Conservation (phyloP, 2,797 vertebrate genomes). For the Arnoldichthys spilopterus region DNA sequence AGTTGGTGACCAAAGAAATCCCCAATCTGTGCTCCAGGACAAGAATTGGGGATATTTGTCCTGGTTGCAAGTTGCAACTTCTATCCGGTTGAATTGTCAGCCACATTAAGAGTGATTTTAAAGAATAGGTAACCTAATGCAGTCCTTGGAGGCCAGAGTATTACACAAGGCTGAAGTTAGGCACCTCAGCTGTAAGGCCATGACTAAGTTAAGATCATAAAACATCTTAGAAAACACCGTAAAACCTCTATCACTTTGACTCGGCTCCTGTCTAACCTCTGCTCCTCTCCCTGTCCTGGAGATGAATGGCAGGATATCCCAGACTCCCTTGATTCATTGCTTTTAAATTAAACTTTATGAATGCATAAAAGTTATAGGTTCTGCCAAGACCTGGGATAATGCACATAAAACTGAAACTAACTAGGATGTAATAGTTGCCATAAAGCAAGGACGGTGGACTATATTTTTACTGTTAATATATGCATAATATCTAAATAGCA, state of each 20-base stretch:
- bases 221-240: constrained; percentile 40
- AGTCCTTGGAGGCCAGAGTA: background rate
- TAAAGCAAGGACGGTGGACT: constrained; percentile 84
- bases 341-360: constrained; percentile 83
- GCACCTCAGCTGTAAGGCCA: constrained; percentile 16
- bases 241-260: constrained; percentile 34
- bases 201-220: constrained; percentile 45
- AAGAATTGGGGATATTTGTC: too few relatives aligned
- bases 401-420: constrained; percentile 97
- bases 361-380: constrained; percentile 95
- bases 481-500: constrained; percentile 44
- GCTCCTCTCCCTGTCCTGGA: constrained; percentile 38
- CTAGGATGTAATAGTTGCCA: constrained; percentile 92
- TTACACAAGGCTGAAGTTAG: background rate
- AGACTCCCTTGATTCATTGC: constrained; percentile 76
- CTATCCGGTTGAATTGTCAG: background rate
- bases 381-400: constrained; percentile 96
- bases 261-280: constrained; percentile 23
- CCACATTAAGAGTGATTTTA: background rate
- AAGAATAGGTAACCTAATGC: constrained; percentile 3
- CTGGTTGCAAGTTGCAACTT: background rate
- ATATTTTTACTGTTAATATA: constrained; percentile 67
- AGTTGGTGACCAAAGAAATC: background rate
- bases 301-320: constrained; percentile 70
- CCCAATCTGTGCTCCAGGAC: background rate